Evolutionary conservation across 2,888 invertebrate genomes (phyloP), one percentile per base, ranked within the genome.

Genomic region (Melanophora roralis): DNA sequence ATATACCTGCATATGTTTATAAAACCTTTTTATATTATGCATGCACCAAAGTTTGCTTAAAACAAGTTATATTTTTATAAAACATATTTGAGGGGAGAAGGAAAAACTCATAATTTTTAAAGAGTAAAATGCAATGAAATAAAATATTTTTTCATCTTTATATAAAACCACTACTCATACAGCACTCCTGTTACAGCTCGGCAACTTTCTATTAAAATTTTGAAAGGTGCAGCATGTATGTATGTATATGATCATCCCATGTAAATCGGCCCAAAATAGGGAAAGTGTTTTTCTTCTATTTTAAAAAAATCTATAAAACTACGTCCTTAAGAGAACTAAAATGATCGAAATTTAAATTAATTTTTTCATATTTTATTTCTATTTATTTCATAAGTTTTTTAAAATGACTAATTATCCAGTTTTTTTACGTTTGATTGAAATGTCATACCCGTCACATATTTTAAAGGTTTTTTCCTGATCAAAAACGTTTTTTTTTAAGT

Each of bases 41-140:
- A 23, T 36, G 47, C 55, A 55, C 57, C 57, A 45, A 57, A 68
- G n/a, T 47, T 57, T 57, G 47, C 36, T 69, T 40, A 71, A 60
- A 60, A 60, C 32, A 60, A 60, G 49, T 60, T 40, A 51, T 49
- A 40, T 71, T n/a, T n/a, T 71, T 69, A 59, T 71, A 60, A 71
- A 12, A 60, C n/a, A 69, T 40, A 47, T 47, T 36, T 7, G 8
- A 21, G 27, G 27, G n/a, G 4, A 53, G 14, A 53, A 11, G 32
- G 27, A 32, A 55, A 34, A 34, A 11, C 21, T 34, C 9, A 34
- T n/a, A 34, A 12, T 27, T n/a, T n/a, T 27, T 21, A 27, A 43
- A 40, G 21, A 47, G 40, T 14, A 55, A 68, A 68, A 47, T 12
- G 16, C 21, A 68, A 49, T 59, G 47, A 57, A 49, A 47, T 49